Evolutionary conservation across 2,888 invertebrate genomes (phyloP).

Genomic region (Ectemnius cavifrons): DNA sequence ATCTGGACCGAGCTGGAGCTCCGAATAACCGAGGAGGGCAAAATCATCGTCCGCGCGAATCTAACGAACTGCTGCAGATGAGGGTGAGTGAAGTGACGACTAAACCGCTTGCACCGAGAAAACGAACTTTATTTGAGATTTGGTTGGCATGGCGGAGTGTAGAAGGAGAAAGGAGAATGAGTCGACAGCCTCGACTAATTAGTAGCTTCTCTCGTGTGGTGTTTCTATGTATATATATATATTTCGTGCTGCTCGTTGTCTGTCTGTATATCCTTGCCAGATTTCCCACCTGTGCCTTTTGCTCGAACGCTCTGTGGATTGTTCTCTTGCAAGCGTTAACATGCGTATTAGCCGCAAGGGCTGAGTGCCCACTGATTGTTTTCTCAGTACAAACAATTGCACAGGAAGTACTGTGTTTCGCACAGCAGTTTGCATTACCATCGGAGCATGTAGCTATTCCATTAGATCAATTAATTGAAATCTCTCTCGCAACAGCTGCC

Average conservation of each 20-base stretch:
- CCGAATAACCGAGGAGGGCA: slow-evolving; percentile 26
- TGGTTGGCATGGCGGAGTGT: slow-evolving; percentile 63
- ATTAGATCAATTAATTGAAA: slow-evolving; percentile 58
- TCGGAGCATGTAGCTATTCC: slow-evolving; percentile 56
- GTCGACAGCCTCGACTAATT: slow-evolving; percentile 47
- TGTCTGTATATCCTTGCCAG: neutral
- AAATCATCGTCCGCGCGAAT: slow-evolving; percentile 61
- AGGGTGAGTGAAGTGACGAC: slow-evolving; percentile 67
- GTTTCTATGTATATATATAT: neutral
- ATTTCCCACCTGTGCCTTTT: slow-evolving; percentile 2
- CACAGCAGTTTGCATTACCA: slow-evolving; percentile 49
- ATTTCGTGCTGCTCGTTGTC: slow-evolving; percentile 13
- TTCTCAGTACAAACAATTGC: no score
- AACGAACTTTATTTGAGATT: slow-evolving; percentile 43
- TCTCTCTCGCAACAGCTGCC: slow-evolving; percentile 28
- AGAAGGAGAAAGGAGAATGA: slow-evolving; percentile 52
- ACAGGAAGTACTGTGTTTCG: slow-evolving; percentile 12
- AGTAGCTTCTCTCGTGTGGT: slow-evolving; percentile 31
- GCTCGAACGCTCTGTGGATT: slow-evolving; percentile 12
- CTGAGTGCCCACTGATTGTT: no score
- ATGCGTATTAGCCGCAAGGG: no score
- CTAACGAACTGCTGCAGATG: slow-evolving; percentile 69
- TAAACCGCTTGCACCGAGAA: no score
- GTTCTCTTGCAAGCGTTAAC: no score
- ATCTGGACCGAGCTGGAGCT: slow-evolving; percentile 66